Evolutionary conservation across 2,113 vertebrate species (phyloP).

Genomic region (Sylvia atricapilla): DNA sequence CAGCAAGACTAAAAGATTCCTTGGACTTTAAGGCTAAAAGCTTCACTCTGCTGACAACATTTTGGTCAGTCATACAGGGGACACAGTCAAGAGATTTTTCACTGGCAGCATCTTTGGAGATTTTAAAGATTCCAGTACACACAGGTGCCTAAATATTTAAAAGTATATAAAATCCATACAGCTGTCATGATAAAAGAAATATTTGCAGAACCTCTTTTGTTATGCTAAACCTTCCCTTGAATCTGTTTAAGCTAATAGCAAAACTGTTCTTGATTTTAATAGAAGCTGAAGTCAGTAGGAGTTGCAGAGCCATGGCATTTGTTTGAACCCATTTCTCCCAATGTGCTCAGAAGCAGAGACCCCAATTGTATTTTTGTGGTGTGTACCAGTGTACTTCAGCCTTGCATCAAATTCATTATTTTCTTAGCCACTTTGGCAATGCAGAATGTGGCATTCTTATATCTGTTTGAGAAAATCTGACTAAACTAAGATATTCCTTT

Average conservation of each 20-base stretch:
- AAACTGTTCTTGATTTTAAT: neutral
- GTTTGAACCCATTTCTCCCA: neutral
- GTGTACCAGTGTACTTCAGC: neutral
- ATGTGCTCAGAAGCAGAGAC: neutral
- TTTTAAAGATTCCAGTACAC: neutral
- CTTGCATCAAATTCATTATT: neutral
- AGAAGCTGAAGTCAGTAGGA: neutral
- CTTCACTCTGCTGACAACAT: neutral
- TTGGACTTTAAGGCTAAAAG: slow-evolving; percentile 28
- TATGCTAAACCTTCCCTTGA: neutral
- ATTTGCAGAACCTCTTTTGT: neutral
- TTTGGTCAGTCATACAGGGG: neutral
- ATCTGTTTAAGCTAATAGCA: neutral
- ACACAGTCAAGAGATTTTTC: neutral
- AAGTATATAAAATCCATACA: neutral
- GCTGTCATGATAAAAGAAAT: neutral
- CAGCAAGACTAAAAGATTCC: slow-evolving; percentile 33
- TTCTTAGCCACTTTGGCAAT: neutral
- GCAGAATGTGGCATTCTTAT: neutral
- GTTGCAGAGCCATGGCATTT: neutral
- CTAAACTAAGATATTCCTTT: neutral
- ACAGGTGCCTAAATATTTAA: neutral
- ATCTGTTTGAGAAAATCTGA: neutral
- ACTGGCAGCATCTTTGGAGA: neutral
- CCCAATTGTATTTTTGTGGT: neutral